Percentiles rank a stretch among this genome's conserved stretches.
These are phyloP conservation scores for Ephialtes manifestator DNA, from an alignment of 2,888 invertebrate genomes.

Conservation along the genomic window DNA sequence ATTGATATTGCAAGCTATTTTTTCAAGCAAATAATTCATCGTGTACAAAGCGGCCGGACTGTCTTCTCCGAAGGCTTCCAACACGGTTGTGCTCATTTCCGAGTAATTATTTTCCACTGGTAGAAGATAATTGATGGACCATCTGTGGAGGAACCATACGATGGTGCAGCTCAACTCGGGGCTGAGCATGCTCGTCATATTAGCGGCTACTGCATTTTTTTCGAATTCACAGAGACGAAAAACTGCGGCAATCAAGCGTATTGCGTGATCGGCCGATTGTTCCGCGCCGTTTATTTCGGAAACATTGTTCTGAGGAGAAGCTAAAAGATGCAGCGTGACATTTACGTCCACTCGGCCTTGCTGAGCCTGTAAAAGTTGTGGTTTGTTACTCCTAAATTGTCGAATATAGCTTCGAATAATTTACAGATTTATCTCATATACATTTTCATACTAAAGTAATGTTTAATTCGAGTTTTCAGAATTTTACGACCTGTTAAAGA, in stretches of 20 bases:
- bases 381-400: background rate
- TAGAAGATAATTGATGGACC: conserved; percentile 91
- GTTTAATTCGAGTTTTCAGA: too few species aligned
- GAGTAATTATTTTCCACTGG: conserved; percentile 85
- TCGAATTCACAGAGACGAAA: conserved; percentile 92
- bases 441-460: too few species aligned
- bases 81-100: conserved; percentile 88
- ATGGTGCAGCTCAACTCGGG: conserved; percentile 93
- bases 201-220: conserved; percentile 90
- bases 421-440: too few species aligned
- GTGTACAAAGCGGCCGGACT: conserved; percentile 90
- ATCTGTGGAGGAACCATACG: conserved; percentile 93
- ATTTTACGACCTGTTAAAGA: too few species aligned
- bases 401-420: background rate
- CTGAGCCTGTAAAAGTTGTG: conserved; percentile 70
- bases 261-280: conserved; percentile 82
- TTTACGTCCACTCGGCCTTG: conserved; percentile 84
- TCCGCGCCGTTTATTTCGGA: conserved; percentile 79
- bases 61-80: conserved; percentile 89
- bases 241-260: conserved; percentile 90
- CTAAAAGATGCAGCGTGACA: conserved; percentile 86
- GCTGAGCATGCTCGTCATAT: conserved; percentile 90
- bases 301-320: conserved; percentile 85
- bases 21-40: conserved; percentile 89
- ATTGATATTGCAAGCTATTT: conserved; percentile 89